Evolutionary conservation across 2,888 invertebrate genomes (phyloP).

Genomic region (Pammene aurita): DNA sequence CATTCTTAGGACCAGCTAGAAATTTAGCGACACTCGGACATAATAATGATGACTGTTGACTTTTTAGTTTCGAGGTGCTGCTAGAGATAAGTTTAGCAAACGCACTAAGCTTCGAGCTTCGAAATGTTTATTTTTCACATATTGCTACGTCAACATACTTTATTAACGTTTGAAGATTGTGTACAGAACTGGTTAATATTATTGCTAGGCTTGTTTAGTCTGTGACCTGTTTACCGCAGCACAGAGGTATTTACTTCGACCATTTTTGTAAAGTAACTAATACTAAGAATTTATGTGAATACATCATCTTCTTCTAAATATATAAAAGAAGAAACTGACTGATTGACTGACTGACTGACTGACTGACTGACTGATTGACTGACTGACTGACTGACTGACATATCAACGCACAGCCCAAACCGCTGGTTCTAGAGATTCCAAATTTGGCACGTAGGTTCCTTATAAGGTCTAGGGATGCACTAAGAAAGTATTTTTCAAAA

Average conservation of each 20-base stretch:
- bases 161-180: slow-evolving; percentile 65
- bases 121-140: slow-evolving; percentile 76
- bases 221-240: slow-evolving; percentile 22
- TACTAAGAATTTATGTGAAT: slow-evolving; percentile 44
- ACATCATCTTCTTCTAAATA: too few relatives aligned
- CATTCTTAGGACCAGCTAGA: slow-evolving; percentile 47
- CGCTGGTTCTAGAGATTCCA: too few relatives aligned
- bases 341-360: too few relatives aligned
- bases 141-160: slow-evolving; percentile 66
- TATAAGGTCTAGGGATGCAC: too few relatives aligned
- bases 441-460: too few relatives aligned
- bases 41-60: slow-evolving; percentile 71
- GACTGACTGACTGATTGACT: too few relatives aligned
- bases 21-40: slow-evolving; percentile 66
- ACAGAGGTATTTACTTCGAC: slow-evolving; percentile 19
- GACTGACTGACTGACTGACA: too few relatives aligned
- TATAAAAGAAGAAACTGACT: too few relatives aligned
- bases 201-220: slow-evolving; percentile 45
- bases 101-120: slow-evolving; percentile 64
- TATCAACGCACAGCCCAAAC: too few relatives aligned
- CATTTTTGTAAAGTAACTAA: slow-evolving; percentile 41
- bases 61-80: slow-evolving; percentile 71
- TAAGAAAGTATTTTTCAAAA: too few relatives aligned
- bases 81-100: slow-evolving; percentile 77
- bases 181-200: slow-evolving; percentile 58